These are phyloP conservation scores for Augochlora pura DNA, from an alignment of 1,140 invertebrate genomes.

Conservation along the genomic window DNA sequence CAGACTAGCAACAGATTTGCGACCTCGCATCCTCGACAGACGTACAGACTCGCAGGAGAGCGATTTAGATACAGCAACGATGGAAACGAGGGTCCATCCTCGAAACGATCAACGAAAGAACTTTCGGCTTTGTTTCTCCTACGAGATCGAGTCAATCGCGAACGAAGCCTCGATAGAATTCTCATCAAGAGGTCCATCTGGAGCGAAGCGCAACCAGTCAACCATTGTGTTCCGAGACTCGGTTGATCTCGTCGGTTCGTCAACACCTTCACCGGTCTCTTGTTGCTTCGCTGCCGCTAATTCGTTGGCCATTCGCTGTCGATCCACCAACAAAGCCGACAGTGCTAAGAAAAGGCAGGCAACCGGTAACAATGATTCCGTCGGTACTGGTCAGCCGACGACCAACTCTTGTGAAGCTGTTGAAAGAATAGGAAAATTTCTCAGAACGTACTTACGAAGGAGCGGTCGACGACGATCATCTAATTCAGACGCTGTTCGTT, in stretches of 20 bases:
- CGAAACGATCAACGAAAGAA: slow-evolving; percentile 62
- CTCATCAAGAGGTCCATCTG: slow-evolving; percentile 47
- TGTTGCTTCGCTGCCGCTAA: slow-evolving; percentile 75
- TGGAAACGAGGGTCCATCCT: not conserved
- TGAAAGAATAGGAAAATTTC: slow-evolving; percentile 72
- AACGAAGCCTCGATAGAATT: slow-evolving; percentile 73
- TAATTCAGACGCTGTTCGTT: slow-evolving; percentile 36
- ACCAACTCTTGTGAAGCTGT: slow-evolving; percentile 68
- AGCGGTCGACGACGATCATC: slow-evolving; percentile 63
- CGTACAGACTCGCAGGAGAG: not conserved
- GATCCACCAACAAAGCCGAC: not conserved
- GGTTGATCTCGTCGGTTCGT: slow-evolving; percentile 62
- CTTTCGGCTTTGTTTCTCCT: slow-evolving; percentile 75
- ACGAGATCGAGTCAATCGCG: slow-evolving; percentile 62
- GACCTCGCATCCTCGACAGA: not conserved
- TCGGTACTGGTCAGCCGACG: not conserved
- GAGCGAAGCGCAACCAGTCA: not conserved
- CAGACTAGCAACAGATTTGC: not conserved
- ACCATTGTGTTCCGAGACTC: slow-evolving; percentile 20
- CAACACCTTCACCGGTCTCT: slow-evolving; percentile 75
- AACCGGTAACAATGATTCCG: not conserved
- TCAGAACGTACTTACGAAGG: slow-evolving; percentile 69
- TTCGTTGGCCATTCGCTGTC: slow-evolving; percentile 25
- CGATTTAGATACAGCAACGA: not conserved
- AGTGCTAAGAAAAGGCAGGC: slow-evolving; percentile 17